A percentile compares a stretch with the other conserved stretches of the same genome.
These are phyloP conservation scores for Allochrocebus solatus DNA, from an alignment of 2,797 vertebrate species.

Conservation along the genomic window DNA sequence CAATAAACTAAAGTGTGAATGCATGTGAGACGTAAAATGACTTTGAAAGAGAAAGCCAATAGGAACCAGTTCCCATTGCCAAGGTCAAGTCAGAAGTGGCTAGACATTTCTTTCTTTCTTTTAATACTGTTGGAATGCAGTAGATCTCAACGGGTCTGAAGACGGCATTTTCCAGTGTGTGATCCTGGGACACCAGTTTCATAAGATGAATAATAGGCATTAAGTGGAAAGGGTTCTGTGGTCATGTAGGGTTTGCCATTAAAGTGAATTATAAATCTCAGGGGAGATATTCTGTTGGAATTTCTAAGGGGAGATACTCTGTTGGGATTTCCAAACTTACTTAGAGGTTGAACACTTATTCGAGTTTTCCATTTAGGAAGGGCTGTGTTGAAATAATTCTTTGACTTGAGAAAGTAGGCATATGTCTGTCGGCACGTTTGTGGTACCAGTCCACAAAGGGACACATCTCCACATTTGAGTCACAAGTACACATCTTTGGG, in stretches of 20 bases:
- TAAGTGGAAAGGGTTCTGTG: not conserved
- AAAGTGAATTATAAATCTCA: not conserved
- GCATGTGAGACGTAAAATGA: not conserved
- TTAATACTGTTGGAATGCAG: not conserved
- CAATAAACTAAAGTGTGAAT: not conserved
- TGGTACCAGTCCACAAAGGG: not conserved
- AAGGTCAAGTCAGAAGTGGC: constrained; percentile 5
- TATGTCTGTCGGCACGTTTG: not conserved
- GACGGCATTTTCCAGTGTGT: not conserved
- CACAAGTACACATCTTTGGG: not conserved
- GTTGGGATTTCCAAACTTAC: not conserved
- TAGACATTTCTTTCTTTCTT: not conserved
- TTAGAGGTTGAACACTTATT: not conserved
- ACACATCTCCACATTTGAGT: not conserved
- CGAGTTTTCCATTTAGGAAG: not conserved
- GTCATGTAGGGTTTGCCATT: not conserved
- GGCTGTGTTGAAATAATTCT: not conserved
- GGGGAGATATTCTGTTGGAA: not conserved
- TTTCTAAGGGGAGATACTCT: not conserved
- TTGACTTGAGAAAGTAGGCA: not conserved
- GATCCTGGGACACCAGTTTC: not conserved
- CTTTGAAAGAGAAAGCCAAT: not conserved
- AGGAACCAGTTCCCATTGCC: not conserved
- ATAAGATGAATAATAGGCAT: not conserved
- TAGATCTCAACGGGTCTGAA: not conserved